These are phyloP conservation scores for Charina bottae DNA, from an alignment of 2,113 vertebrate genomes.

Conservation along the genomic window DNA sequence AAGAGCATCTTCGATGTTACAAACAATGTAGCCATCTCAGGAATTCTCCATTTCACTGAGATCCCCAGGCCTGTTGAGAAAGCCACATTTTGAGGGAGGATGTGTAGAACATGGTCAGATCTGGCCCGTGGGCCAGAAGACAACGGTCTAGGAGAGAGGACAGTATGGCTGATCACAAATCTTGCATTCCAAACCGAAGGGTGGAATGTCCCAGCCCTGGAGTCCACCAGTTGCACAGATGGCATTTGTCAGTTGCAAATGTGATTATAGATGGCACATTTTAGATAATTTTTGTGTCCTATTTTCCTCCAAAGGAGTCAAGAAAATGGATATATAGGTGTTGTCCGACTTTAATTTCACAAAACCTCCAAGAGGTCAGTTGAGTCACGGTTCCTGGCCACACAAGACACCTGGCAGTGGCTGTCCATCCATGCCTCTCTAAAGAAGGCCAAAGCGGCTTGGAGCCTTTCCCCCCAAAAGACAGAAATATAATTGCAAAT, in stretches of 20 bases:
- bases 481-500: conserved; percentile 22
- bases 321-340: not conserved
- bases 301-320: not conserved
- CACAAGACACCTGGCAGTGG: not conserved
- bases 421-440: not conserved
- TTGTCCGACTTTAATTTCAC: not conserved
- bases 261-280: not conserved
- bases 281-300: not conserved
- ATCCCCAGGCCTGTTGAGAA: not conserved
- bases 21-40: not conserved
- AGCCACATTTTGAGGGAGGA: not conserved
- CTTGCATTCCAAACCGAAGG: not conserved
- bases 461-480: not conserved
- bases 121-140: not conserved
- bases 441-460: not conserved
- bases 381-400: no score
- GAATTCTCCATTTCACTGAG: not conserved
- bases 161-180: not conserved
- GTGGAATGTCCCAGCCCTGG: not conserved
- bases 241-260: not conserved
- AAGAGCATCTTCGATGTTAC: not conserved
- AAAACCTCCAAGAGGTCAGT: not conserved
- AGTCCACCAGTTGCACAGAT: not conserved
- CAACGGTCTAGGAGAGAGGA: not conserved
- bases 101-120: not conserved